Conservation (phyloP, 2,797 vertebrate species). For the Phalloptychus januarius region DNA sequence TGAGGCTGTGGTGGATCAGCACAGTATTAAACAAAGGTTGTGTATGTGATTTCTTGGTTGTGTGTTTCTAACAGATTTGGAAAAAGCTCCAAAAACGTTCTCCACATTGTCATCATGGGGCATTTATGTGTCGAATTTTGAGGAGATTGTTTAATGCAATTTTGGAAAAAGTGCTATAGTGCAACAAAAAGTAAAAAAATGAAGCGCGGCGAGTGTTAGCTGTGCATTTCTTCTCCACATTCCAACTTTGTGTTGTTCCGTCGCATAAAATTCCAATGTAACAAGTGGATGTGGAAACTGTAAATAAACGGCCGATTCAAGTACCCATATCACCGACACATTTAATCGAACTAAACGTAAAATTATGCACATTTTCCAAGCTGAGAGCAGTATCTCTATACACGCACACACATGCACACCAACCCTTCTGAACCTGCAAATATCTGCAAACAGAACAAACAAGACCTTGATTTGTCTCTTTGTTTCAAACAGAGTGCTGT, state of each 20-base stretch:
- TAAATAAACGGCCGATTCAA: neutral
- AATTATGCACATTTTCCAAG: neutral
- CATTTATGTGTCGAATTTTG: too few species aligned
- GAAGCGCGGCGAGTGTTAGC: too few species aligned
- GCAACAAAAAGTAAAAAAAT: neutral
- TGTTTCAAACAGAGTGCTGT: slow-evolving; percentile 57
- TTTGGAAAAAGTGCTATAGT: too few species aligned
- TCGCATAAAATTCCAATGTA: neutral
- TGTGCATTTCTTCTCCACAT: too few species aligned
- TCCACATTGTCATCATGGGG: too few species aligned
- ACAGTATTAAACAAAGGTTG: too few species aligned
- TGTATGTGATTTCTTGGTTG: neutral
- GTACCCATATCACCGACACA: neutral
- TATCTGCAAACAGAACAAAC: slow-evolving; percentile 61
- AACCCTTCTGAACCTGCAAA: slow-evolving; percentile 44
- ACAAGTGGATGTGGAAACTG: neutral
- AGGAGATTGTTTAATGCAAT: too few species aligned
- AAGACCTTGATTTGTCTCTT: slow-evolving; percentile 69
- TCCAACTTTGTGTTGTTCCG: neutral
- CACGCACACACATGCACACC: slow-evolving; percentile 22
- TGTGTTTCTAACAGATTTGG: neutral
- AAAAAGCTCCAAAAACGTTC: too few species aligned
- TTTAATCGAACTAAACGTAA: neutral
- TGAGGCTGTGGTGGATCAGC: too few species aligned
- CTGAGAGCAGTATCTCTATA: slow-evolving; percentile 5